These are phyloP conservation scores for Leptinotarsa tumamoca DNA, from an alignment of 2,888 invertebrate species.

Conservation along the genomic window DNA sequence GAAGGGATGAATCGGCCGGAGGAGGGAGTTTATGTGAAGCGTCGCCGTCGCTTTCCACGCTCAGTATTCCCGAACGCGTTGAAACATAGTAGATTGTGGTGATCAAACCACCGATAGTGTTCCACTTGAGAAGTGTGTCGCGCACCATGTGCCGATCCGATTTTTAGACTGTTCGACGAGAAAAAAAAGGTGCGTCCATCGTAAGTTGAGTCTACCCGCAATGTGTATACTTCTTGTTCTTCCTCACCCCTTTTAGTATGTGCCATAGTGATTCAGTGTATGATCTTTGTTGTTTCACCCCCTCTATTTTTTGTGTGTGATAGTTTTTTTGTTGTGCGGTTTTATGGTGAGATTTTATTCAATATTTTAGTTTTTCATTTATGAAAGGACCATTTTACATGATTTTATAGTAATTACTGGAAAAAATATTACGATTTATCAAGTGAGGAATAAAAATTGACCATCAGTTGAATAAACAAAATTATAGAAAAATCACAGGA, in stretches of 20 bases:
- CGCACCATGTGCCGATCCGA: constrained; percentile 38
- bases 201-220: constrained; percentile 29
- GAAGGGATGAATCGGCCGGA: constrained; percentile 36
- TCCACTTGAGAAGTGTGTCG: constrained; percentile 25
- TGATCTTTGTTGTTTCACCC: constrained; percentile 6
- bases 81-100: constrained; percentile 24
- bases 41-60: constrained; percentile 26
- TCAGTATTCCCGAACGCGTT: constrained; percentile 40
- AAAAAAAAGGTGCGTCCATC: constrained; percentile 29
- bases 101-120: constrained; percentile 25
- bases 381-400: no score
- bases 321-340: constrained; percentile 2
- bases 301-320: constrained; percentile 7
- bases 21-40: constrained; percentile 44
- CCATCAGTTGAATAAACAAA: not conserved
- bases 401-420: no score
- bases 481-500: not conserved
- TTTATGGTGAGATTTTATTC: constrained; percentile 14
- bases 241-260: constrained; percentile 5
- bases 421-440: not conserved
- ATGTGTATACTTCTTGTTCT: constrained; percentile 10
- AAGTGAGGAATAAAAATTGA: no score
- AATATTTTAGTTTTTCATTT: not conserved
- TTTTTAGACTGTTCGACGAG: constrained; percentile 27
- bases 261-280: constrained; percentile 16